Evolutionary conservation across 2,113 vertebrate genomes (phyloP).

Genomic region (Apodemus sylvaticus): DNA sequence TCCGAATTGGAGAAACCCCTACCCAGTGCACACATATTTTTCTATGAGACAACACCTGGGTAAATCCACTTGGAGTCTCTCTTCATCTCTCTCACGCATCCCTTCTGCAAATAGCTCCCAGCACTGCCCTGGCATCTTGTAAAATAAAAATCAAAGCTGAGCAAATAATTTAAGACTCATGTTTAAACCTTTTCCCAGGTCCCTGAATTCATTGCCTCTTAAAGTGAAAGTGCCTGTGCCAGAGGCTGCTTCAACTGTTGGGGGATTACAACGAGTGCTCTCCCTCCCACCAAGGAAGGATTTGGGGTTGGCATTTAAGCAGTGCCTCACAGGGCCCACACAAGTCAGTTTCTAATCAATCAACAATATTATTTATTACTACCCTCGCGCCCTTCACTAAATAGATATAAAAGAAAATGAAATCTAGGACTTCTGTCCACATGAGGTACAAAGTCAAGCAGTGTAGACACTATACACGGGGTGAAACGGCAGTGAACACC

Average conservation of each 20-base stretch:
- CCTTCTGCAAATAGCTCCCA: constrained; percentile 79
- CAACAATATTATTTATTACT: constrained; percentile 15
- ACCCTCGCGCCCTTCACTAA: not conserved
- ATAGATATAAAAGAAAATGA: not conserved
- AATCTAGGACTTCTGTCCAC: constrained; percentile 19
- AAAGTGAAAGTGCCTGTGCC: constrained; percentile 69
- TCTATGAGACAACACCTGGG: constrained; percentile 61
- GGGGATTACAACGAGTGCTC: not conserved
- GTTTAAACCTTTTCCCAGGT: constrained; percentile 76
- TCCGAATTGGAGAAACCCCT: constrained; percentile 7
- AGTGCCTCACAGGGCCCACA: not conserved
- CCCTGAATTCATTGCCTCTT: constrained; percentile 77
- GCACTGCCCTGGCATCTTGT: constrained; percentile 70
- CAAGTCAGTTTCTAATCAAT: constrained; percentile 32
- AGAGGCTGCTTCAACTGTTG: not conserved
- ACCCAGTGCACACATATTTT: not conserved
- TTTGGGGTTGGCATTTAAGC: constrained; percentile 21
- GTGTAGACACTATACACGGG: not conserved
- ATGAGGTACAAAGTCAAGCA: not conserved
- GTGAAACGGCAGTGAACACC: not conserved
- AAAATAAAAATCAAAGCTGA: constrained; percentile 80
- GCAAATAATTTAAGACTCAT: constrained; percentile 74
- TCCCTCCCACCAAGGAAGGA: not conserved
- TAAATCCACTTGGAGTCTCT: constrained; percentile 63
- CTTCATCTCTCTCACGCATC: constrained; percentile 59